Evolutionary conservation across 2,113 vertebrate species (phyloP).

Genomic region (Hippolais icterina): DNA sequence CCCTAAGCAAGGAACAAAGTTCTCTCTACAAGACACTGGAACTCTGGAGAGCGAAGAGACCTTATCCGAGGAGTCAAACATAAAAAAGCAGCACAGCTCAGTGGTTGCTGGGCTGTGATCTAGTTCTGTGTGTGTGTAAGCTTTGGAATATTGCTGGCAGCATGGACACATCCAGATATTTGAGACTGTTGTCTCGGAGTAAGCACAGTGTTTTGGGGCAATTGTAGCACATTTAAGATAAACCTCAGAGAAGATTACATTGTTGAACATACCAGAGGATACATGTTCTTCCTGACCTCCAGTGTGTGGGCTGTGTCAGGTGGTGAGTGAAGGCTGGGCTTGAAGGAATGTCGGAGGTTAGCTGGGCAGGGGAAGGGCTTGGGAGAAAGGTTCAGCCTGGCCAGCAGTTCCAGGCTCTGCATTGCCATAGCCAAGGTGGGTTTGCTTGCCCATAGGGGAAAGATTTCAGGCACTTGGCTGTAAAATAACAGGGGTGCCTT

Average conservation of each 20-base stretch:
- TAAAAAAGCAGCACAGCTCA: background rate
- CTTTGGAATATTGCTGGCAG: background rate
- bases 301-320: background rate
- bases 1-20: background rate
- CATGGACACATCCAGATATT: background rate
- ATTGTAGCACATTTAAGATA: background rate
- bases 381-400: background rate
- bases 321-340: background rate
- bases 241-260: background rate
- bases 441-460: background rate
- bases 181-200: background rate
- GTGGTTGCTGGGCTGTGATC: background rate
- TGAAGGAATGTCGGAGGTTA: background rate
- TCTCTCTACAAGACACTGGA: background rate
- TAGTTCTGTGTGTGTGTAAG: background rate
- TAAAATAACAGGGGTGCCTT: background rate
- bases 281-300: background rate
- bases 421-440: fast-evolving
- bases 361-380: background rate
- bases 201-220: background rate
- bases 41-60: background rate
- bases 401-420: background rate
- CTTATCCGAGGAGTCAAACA: background rate
- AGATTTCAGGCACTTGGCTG: background rate
- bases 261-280: background rate